A percentile compares a stretch with the other conserved stretches of the same genome.
Conservation (phyloP, 2,888 invertebrate species). For the Camptogramma bilineatum region DNA sequence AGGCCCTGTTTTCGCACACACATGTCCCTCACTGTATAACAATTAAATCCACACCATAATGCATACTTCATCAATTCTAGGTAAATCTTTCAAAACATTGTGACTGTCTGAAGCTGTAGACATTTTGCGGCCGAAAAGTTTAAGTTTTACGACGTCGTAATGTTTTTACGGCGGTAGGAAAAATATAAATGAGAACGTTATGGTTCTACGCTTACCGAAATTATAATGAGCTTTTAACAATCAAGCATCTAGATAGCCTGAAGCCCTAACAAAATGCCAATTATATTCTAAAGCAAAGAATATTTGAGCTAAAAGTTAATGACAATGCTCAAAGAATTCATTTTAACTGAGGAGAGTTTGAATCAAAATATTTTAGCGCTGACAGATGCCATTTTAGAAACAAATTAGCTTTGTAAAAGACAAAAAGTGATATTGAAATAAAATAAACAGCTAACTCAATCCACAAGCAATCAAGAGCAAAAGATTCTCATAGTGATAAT, state of each 20-base stretch:
- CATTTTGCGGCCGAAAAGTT: slow-evolving; percentile 41
- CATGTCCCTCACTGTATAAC: not conserved
- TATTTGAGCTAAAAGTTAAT: slow-evolving; percentile 1
- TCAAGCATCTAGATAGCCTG: slow-evolving; percentile 18
- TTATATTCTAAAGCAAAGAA: slow-evolving; percentile 11
- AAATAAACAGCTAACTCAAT: slow-evolving; percentile 20
- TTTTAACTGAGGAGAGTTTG: slow-evolving; percentile 31
- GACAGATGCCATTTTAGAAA: slow-evolving; percentile 48
- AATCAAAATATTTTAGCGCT: slow-evolving; percentile 49
- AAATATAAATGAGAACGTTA: slow-evolving; percentile 38
- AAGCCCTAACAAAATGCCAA: not conserved
- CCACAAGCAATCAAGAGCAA: not conserved
- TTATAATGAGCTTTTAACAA: slow-evolving; percentile 33
- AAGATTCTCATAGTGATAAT: no score
- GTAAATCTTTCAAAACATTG: slow-evolving; percentile 29
- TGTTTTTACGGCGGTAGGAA: slow-evolving; percentile 34
- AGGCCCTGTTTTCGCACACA: no score
- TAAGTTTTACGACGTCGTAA: slow-evolving; percentile 39
- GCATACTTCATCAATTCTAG: not conserved
- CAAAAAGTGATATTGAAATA: slow-evolving; percentile 45
- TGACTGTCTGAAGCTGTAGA: slow-evolving; percentile 26
- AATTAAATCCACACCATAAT: not conserved
- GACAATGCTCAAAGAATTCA: slow-evolving; percentile 4
- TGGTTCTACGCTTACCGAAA: slow-evolving; percentile 28
- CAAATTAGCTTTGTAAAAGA: slow-evolving; percentile 54